Evolutionary conservation across 2,888 invertebrate genomes (phyloP), one percentile per base, ranked within the genome.

Genomic region (Drosophila emarginata): DNA sequence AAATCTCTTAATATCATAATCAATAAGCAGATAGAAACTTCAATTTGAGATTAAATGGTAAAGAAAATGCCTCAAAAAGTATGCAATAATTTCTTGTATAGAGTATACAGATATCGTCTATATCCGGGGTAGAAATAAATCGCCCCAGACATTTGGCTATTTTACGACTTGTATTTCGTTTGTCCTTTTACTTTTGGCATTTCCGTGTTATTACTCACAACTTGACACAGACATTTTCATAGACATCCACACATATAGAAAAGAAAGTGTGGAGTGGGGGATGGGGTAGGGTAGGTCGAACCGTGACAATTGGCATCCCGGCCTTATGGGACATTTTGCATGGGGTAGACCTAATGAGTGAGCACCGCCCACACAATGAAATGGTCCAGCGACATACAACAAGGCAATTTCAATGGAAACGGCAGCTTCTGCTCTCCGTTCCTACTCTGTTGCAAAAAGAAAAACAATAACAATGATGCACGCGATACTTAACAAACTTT

Each of bases 121-220:
- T 50, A 23, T 23, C 1, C 6, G 15, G 23, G 6, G 4, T 0
- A 14, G 1, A 7, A 28, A 28, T 26, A 0, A 11, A 7, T 18
- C 1, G 1, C 26, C 26, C 7, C 14, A 26, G 5, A 18, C 4
- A 11, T 51, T 67, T 60, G 58, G 37, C 71, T 65, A 73, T 74
- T 84, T 72, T 84, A 80, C 78, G 80, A 84, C 79, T 76, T 67
- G 59, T 63, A 64, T 60, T 78, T 66, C 53, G 60, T 50, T 39
- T 65, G 78, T 72, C 39, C 64, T 60, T 67, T 69, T 75, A 32
- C 40, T 61, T 53, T 67, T 71, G 76, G 74, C 70, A 60, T 80
- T 83, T 78, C 78, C 76, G 80, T 76, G 78, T 83, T 86, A 86
- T 82, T 86, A 80, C 87, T 86, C 84, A 86, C 87, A 83, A 80